Percentiles rank a stretch among this genome's conserved stretches.
Conservation (phyloP, 2,797 vertebrate genomes). For the Pelobates cultripes region DNA sequence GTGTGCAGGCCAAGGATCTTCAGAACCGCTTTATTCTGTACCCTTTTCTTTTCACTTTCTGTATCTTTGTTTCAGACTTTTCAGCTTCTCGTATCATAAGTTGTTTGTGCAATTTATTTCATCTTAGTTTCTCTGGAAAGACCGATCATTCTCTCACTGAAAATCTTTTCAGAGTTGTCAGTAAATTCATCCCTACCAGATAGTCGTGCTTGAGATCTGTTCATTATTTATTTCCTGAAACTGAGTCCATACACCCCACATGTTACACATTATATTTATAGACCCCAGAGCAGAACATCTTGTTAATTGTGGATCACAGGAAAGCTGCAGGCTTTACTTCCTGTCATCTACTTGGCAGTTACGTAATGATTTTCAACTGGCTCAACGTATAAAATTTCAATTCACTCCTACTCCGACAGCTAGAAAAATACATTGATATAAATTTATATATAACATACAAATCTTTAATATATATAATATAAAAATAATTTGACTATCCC, state of each 20-base stretch:
- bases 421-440: too few relatives aligned
- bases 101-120: not conserved
- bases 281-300: slow-evolving; percentile 5
- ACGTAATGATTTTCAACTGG: not conserved
- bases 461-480: too few relatives aligned
- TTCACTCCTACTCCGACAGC: too few relatives aligned
- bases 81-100: not conserved
- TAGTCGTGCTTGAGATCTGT: not conserved
- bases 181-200: not conserved
- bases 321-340: slow-evolving; percentile 2
- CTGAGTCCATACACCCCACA: not conserved
- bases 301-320: slow-evolving; percentile 9
- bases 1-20: not conserved
- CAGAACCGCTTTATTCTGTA: not conserved
- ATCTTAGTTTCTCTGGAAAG: too few relatives aligned
- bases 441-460: too few relatives aligned
- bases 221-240: not conserved
- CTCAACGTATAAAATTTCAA: not conserved
- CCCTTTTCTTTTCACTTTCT: not conserved
- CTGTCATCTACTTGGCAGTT: slow-evolving; percentile 2
- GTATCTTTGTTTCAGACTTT: not conserved
- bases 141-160: not conserved
- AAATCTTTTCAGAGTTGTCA: not conserved
- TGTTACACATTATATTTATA: not conserved
- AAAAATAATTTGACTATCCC: too few relatives aligned